Percentiles rank a stretch among this genome's conserved stretches.
Conservation (phyloP, 1,140 invertebrate genomes). For the Musca vetustissima region DNA sequence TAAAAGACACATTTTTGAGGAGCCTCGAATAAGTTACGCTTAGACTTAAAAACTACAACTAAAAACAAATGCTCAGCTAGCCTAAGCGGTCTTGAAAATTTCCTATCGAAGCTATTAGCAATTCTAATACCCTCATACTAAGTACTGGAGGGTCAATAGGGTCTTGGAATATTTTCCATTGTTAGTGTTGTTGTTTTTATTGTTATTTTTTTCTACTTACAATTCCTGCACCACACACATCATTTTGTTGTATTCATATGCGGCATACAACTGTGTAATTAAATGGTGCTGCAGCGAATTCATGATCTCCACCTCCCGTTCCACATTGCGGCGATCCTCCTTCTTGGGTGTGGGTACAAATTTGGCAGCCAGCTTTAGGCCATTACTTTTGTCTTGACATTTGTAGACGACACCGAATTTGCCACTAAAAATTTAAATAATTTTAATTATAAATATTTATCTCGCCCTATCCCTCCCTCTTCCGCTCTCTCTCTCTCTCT, state of each 20-base stretch:
- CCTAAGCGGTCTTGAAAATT: background rate
- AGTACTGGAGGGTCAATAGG: background rate
- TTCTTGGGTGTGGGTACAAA: slow-evolving; percentile 82
- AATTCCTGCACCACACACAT: slow-evolving; percentile 95
- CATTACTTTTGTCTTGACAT: slow-evolving; percentile 81
- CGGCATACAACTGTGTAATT: slow-evolving; percentile 94
- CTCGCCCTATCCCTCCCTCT: no score
- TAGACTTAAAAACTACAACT: background rate
- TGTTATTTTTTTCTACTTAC: slow-evolving; percentile 67
- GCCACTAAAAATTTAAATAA: slow-evolving; percentile 77
- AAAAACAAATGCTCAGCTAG: no score
- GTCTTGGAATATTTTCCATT: background rate
- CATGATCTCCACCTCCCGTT: slow-evolving; percentile 97
- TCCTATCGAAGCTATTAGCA: background rate
- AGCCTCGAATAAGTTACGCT: background rate
- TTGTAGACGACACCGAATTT: slow-evolving; percentile 97
- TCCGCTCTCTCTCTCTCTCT: no score
- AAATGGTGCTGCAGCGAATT: slow-evolving; percentile 87
- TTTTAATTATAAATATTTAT: no score
- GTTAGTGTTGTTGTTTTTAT: background rate
- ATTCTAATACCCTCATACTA: background rate
- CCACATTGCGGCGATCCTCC: slow-evolving; percentile 88
- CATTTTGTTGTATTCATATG: slow-evolving; percentile 87
- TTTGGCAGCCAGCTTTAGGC: slow-evolving; percentile 86
- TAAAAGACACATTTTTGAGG: background rate